These are phyloP conservation scores for Deilephila elpenor DNA, from an alignment of 2,888 invertebrate genomes.

Conservation along the genomic window DNA sequence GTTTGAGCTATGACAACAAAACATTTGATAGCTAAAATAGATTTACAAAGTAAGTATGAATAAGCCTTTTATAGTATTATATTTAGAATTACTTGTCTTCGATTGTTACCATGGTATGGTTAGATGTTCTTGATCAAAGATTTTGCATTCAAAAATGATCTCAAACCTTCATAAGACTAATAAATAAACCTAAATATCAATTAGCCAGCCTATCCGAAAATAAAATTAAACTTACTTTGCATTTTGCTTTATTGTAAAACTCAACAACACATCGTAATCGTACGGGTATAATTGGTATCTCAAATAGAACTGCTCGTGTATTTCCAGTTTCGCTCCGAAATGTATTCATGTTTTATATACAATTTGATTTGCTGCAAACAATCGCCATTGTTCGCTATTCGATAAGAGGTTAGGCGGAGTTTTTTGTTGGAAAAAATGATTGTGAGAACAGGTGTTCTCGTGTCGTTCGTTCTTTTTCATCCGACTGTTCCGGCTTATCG, in stretches of 20 bases:
- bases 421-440: conserved; percentile 1
- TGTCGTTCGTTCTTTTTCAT: conserved; percentile 1
- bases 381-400: conserved; percentile 11
- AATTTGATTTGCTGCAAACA: conserved; percentile 23
- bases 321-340: background rate
- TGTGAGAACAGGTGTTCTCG: conserved; percentile 12
- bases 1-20: too few relatives aligned
- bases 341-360: conserved; percentile 13
- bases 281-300: conserved; percentile 29
- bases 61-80: too few relatives aligned
- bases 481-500: background rate
- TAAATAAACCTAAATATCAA: too few relatives aligned
- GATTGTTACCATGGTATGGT: too few relatives aligned
- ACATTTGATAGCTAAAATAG: too few relatives aligned
- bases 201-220: background rate
- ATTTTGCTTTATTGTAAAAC: conserved; percentile 35
- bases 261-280: conserved; percentile 11
- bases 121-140: too few relatives aligned
- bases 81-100: too few relatives aligned
- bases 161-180: too few relatives aligned
- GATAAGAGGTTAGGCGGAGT: conserved; percentile 15
- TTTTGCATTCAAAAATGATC: too few relatives aligned
- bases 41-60: too few relatives aligned
- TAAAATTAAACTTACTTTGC: conserved; percentile 46
- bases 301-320: conserved; percentile 38